phyloP scores from a whole-genome alignment of 2,888 invertebrate species.

The Drosophila siamana region DNA sequence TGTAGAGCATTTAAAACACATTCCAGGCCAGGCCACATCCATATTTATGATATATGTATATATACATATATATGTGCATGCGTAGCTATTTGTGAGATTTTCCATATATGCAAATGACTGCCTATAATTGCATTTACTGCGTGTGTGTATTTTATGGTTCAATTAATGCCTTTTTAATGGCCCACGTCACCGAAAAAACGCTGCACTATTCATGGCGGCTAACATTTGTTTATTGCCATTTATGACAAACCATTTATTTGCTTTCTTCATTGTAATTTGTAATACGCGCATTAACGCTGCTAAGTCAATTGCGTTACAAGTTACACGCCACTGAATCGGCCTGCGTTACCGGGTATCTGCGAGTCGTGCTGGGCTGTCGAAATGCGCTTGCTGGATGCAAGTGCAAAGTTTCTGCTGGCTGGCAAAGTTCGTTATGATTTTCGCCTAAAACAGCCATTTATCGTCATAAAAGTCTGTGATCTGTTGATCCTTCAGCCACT shows the following conservation, averaged over 20 bases:
- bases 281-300: conserved; percentile 5
- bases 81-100: conserved; percentile 21
- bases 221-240: conserved; percentile 2
- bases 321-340: too few species aligned
- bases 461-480: conserved; percentile 9
- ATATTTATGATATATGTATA: conserved; percentile 13
- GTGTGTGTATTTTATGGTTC: conserved; percentile 26
- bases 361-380: too few species aligned
- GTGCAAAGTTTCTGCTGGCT: background rate
- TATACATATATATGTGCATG: too few species aligned
- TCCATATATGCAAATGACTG: conserved; percentile 44
- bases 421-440: background rate
- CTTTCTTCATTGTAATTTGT: conserved; percentile 18
- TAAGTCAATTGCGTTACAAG: conserved; percentile 1
- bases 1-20: conserved; percentile 4
- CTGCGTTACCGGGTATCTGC: too few species aligned
- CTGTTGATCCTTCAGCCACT: conserved; percentile 8
- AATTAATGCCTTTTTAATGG: conserved; percentile 58
- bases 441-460: background rate
- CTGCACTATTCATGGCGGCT: conserved; percentile 5
- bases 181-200: conserved; percentile 25
- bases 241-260: conserved; percentile 19
- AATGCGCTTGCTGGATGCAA: too few species aligned
- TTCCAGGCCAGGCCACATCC: conserved; percentile 7
- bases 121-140: conserved; percentile 50